phyloP scores from a whole-genome alignment of 2,113 vertebrate species.

The Microcebus murinus region DNA sequence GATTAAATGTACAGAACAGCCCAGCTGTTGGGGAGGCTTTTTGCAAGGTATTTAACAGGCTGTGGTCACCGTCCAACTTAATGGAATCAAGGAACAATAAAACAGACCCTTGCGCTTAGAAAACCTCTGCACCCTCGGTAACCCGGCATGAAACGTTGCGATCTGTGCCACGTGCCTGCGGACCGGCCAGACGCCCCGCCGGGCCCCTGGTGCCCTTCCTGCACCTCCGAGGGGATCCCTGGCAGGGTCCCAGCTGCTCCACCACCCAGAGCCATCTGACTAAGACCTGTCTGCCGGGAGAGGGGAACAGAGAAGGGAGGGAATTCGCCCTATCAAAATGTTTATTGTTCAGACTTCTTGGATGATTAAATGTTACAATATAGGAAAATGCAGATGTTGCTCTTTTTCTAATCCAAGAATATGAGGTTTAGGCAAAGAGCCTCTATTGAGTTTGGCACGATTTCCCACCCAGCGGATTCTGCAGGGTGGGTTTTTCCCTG shows the following conservation, averaged over 20 bases:
- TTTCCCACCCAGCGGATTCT: slow-evolving; percentile 23
- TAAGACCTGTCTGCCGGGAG: neutral
- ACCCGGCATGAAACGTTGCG: neutral
- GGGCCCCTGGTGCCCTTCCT: neutral
- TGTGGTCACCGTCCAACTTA: neutral
- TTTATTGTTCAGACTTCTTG: slow-evolving; percentile 34
- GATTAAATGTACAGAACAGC: neutral
- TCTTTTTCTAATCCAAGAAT: slow-evolving; percentile 64
- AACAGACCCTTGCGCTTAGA: neutral
- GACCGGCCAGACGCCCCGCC: neutral
- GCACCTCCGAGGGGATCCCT: neutral
- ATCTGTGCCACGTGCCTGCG: accelerated
- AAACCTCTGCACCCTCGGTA: neutral
- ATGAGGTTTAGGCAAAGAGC: slow-evolving; percentile 70
- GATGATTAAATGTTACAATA: slow-evolving; percentile 48
- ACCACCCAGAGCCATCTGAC: accelerated
- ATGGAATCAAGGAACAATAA: neutral
- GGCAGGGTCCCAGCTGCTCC: neutral
- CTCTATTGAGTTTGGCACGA: slow-evolving; percentile 56
- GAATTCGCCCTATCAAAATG: neutral
- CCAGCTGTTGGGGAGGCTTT: slow-evolving; percentile 13
- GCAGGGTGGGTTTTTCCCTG: slow-evolving; percentile 47
- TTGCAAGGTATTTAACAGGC: neutral
- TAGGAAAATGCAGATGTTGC: slow-evolving; percentile 54
- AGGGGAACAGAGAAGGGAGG: neutral